Evolutionary conservation across 2,113 vertebrate genomes (phyloP), one percentile per base, ranked within the genome.

Genomic region (Saccopteryx leptura): DNA sequence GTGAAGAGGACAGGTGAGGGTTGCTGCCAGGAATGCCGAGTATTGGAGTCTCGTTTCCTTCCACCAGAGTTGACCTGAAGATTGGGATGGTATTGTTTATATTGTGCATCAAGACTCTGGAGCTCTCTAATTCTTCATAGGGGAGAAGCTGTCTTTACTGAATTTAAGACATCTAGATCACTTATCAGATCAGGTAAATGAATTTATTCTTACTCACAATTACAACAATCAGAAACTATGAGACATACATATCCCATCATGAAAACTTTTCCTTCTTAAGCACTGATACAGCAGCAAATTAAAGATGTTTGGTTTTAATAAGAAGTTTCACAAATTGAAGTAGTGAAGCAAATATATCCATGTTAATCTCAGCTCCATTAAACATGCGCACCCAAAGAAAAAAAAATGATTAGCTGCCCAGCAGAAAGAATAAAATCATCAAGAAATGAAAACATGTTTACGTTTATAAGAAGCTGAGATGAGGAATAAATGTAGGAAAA

Each of bases 291-390:
- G 60, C 68, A 94, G 84, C 58, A 94, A 89, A 93, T 94, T 94
- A 94, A 89, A 91, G 54, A 78, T 90, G 28, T 86, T 96, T 95
- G 54, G 12, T 78, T 97, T 80, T 95, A 94, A 87, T 52, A 89
- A 88, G 69, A 76, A 83, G 28, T 39, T 84, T 95, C 84, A 75
- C 88, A 81, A 96, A 95, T 90, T 93, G 79, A 94, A 95, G 71
- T 61, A 88, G 11, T 89, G 72, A 93, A 93, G 90, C 58, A 97
- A 96, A 96, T 95, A 85, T 91, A 86, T 74, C 72, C 31, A 11
- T 65, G 58, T 84, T 97, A 81, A 90, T 88, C 52, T 91, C 63
- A 82, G 89, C 33, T 94, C 63, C 72, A 58, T 94, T 93, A 93
- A 95, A 90, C 74, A 91, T 61, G 87, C 15, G 90, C 11, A 88